These are phyloP conservation scores for Nemurella pictetii DNA, from an alignment of 2,888 invertebrate genomes.

Conservation along the genomic window DNA sequence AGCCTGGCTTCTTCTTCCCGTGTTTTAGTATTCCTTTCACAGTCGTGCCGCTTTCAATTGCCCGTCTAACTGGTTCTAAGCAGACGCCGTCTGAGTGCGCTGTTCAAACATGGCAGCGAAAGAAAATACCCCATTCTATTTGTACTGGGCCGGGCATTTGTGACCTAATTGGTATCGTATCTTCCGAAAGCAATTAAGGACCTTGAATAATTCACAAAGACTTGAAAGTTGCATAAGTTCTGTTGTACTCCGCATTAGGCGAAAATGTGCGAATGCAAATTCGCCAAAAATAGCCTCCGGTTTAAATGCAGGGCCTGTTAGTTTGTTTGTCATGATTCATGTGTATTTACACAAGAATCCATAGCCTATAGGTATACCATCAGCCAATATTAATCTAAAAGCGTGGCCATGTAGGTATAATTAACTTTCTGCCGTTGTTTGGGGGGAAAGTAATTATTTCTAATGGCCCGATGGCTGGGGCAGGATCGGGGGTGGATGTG, in stretches of 20 bases:
- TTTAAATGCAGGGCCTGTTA: background rate
- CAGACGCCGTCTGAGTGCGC: background rate
- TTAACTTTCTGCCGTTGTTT: conserved; percentile 25
- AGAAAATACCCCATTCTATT: background rate
- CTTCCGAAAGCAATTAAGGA: background rate
- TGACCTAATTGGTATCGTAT: background rate
- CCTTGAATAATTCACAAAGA: background rate
- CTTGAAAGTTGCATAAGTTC: background rate
- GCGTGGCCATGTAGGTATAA: conserved; percentile 24
- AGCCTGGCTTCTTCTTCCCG: background rate
- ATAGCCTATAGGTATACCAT: background rate
- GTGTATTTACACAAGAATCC: background rate
- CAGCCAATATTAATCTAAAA: conserved; percentile 24
- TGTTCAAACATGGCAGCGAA: background rate
- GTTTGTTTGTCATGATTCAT: background rate
- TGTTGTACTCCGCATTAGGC: background rate
- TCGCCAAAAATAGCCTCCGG: background rate
- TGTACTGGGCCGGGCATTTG: background rate
- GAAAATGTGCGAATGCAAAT: background rate
- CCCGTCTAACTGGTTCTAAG: background rate
- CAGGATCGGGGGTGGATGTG: background rate
- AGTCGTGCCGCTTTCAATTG: background rate
- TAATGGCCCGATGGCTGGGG: conserved; percentile 1
- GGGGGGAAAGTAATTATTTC: conserved; percentile 26
- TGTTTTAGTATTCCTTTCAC: background rate